phyloP scores from a whole-genome alignment of 2,113 vertebrate genomes.

The Echinops telfairi region DNA sequence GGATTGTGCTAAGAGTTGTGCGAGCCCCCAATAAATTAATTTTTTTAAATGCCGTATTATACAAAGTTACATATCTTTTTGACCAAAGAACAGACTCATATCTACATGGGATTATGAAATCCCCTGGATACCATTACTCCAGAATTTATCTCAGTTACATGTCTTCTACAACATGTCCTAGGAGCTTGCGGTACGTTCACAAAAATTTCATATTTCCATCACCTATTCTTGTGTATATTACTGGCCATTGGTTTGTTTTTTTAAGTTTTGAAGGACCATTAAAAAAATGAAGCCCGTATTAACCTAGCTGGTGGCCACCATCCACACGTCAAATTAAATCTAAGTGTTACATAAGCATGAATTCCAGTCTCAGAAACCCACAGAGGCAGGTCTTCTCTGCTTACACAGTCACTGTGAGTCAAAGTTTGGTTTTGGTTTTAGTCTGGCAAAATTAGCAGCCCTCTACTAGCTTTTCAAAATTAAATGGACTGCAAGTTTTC shows the following conservation, averaged over 20 bases:
- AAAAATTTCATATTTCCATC: background rate
- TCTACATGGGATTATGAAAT: background rate
- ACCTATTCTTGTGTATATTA: background rate
- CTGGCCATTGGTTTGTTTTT: background rate
- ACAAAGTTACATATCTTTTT: too few species aligned
- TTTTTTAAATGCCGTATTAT: too few species aligned
- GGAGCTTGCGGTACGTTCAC: background rate
- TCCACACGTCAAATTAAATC: background rate
- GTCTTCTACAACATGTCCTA: background rate
- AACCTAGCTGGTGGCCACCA: background rate
- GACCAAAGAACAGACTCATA: too few species aligned
- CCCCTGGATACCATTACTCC: background rate
- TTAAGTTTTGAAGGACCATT: background rate
- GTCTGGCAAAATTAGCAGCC: background rate
- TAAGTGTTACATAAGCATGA: background rate
- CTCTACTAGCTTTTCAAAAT: background rate
- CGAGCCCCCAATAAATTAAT: too few species aligned
- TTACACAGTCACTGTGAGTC: too few species aligned
- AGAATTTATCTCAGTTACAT: background rate
- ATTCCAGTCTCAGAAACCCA: too few species aligned
- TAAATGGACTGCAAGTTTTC: conserved; percentile 1
- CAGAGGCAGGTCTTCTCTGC: too few species aligned
- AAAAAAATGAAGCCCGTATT: background rate
- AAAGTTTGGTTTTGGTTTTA: background rate
- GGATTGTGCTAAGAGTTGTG: too few species aligned